These are phyloP conservation scores for Cyclina sinensis DNA, from an alignment of 1,140 invertebrate species.

Conservation along the genomic window DNA sequence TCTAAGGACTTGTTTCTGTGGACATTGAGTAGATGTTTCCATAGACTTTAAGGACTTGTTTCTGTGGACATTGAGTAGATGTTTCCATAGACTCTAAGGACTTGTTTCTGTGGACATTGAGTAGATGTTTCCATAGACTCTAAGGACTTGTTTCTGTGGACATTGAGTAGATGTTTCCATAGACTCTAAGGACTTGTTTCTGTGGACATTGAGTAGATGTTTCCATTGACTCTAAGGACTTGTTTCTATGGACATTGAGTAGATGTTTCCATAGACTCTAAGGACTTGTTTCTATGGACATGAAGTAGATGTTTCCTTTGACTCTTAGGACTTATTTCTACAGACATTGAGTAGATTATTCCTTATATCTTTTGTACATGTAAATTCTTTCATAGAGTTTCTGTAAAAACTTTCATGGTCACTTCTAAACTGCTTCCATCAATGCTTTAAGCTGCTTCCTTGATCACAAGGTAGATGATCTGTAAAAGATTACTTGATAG, in stretches of 20 bases:
- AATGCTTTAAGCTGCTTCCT: background rate
- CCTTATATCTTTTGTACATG: background rate
- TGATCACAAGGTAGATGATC: background rate
- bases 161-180: background rate
- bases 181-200: background rate
- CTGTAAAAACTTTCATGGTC: background rate
- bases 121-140: constrained; percentile 4
- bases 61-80: background rate
- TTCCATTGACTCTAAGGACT: no score
- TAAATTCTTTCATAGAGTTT: background rate
- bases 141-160: no score
- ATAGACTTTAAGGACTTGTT: no score
- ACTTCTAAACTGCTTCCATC: no score
- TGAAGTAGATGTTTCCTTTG: background rate
- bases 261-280: background rate
- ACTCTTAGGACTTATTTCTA: background rate
- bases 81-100: background rate
- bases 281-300: background rate
- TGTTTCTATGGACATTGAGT: background rate
- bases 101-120: background rate
- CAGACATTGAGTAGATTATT: background rate
- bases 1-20: no score
- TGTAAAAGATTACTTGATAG: no score
- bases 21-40: no score
- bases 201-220: background rate